Conservation (phyloP, 2,888 invertebrate species). For the Odontomyia ornata region DNA sequence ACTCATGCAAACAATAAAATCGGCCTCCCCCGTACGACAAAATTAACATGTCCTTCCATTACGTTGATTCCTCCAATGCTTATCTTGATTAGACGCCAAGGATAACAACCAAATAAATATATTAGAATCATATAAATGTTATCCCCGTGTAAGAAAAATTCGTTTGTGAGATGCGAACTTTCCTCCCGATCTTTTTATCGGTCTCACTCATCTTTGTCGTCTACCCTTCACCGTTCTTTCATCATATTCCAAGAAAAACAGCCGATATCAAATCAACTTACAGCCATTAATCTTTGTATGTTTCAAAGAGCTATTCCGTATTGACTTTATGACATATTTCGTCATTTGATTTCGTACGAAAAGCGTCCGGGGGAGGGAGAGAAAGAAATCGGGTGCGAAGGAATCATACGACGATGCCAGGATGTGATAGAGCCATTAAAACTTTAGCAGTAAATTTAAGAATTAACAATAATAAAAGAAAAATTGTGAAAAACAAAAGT, state of each 20-base stretch:
- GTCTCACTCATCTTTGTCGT: no score
- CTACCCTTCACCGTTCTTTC: neutral
- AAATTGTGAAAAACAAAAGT: constrained; percentile 43
- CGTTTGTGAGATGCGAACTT: no score
- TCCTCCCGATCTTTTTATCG: no score
- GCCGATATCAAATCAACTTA: constrained; percentile 34
- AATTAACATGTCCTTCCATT: no score
- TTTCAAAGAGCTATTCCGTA: constrained; percentile 31
- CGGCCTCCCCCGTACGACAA: no score
- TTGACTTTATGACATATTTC: constrained; percentile 42
- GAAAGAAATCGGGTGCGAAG: neutral
- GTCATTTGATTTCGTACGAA: constrained; percentile 17
- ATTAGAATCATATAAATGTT: no score
- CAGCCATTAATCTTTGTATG: constrained; percentile 43
- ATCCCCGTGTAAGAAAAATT: no score
- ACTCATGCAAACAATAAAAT: no score
- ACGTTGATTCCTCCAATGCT: no score
- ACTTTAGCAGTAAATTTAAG: constrained; percentile 46
- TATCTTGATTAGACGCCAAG: no score
- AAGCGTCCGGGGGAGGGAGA: neutral
- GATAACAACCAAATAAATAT: no score
- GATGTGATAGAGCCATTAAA: constrained; percentile 36
- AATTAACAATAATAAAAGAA: constrained; percentile 43
- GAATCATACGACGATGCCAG: constrained; percentile 3
- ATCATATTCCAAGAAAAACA: neutral